Conservation (phyloP, 2,797 vertebrate species). For the Phalloptychus januarius region DNA sequence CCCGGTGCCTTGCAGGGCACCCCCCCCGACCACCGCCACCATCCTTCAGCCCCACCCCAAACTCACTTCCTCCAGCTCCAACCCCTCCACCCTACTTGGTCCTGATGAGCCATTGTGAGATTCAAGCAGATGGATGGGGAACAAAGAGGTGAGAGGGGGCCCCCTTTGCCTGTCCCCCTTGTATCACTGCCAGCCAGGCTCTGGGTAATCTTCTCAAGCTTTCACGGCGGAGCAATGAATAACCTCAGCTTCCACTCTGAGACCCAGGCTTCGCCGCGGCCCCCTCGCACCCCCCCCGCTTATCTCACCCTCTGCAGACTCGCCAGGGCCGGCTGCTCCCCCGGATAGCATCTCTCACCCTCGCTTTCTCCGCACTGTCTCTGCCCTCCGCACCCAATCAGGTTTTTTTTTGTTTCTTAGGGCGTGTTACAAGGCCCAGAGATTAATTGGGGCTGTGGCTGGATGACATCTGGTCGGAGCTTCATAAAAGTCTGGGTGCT, state of each 20-base stretch:
- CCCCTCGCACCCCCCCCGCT: slow-evolving; percentile 64
- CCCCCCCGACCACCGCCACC: slow-evolving; percentile 17
- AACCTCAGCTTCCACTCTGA: slow-evolving; percentile 78
- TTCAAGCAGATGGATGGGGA: slow-evolving; percentile 92
- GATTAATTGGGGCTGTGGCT: slow-evolving; percentile 90
- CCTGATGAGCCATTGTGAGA: slow-evolving; percentile 85
- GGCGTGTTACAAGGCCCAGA: slow-evolving; percentile 80
- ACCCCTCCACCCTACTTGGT: slow-evolving; percentile 76
- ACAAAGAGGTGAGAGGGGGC: slow-evolving; percentile 82
- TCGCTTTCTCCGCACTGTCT: slow-evolving; percentile 79
- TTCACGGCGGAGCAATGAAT: slow-evolving; percentile 82
- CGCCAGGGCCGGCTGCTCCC: slow-evolving; percentile 85
- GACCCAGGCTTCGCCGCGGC: slow-evolving; percentile 66
- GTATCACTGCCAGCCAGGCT: slow-evolving; percentile 86
- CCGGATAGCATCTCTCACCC: slow-evolving; percentile 84
- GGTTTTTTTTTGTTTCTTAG: slow-evolving; percentile 70
- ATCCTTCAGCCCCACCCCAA: slow-evolving; percentile 48
- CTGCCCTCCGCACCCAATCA: slow-evolving; percentile 75
- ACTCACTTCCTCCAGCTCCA: slow-evolving; percentile 69
- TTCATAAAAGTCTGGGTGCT: slow-evolving; percentile 80
- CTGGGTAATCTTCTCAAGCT: slow-evolving; percentile 84
- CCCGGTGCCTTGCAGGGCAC: slow-evolving; percentile 66
- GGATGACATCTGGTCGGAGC: slow-evolving; percentile 83
- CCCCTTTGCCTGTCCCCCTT: slow-evolving; percentile 77
- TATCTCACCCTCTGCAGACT: slow-evolving; percentile 84